A percentile compares a stretch with the other conserved stretches of the same genome.
phyloP scores from a whole-genome alignment of 2,888 invertebrate species.

The Ceratothoa steindachneri region DNA sequence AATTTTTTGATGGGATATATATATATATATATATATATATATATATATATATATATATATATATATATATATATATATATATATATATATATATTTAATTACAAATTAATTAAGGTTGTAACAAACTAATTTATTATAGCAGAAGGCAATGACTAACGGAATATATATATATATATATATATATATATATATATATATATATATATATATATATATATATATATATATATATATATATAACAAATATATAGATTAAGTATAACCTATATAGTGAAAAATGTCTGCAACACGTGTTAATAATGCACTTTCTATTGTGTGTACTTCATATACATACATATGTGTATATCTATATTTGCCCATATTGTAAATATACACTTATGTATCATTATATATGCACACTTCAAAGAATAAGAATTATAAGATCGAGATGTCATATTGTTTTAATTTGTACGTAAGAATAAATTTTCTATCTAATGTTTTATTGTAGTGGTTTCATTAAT shows the following conservation, averaged over 20 bases:
- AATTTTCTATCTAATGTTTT: neutral
- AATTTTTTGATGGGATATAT: neutral
- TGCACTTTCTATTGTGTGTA: too few species aligned
- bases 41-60: constrained; percentile 19
- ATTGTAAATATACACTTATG: constrained; percentile 3
- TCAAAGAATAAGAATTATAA: neutral
- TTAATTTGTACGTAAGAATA: neutral
- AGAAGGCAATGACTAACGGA: too few species aligned
- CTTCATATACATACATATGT: neutral
- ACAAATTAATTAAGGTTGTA: constrained; percentile 9
- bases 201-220: constrained; percentile 24
- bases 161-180: constrained; percentile 20
- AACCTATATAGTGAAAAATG: too few species aligned
- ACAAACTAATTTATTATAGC: too few species aligned
- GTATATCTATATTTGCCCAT: neutral
- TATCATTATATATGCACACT: neutral
- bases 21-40: constrained; percentile 21
- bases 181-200: constrained; percentile 22
- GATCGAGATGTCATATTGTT: neutral
- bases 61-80: constrained; percentile 19
- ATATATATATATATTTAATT: constrained; percentile 16
- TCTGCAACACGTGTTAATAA: too few species aligned
- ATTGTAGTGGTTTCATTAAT: neutral
- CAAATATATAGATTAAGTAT: constrained; percentile 3
- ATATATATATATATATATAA: too few species aligned